These are phyloP conservation scores for Phoxinus dragarum DNA, from an alignment of 2,797 vertebrate genomes.

Conservation along the genomic window DNA sequence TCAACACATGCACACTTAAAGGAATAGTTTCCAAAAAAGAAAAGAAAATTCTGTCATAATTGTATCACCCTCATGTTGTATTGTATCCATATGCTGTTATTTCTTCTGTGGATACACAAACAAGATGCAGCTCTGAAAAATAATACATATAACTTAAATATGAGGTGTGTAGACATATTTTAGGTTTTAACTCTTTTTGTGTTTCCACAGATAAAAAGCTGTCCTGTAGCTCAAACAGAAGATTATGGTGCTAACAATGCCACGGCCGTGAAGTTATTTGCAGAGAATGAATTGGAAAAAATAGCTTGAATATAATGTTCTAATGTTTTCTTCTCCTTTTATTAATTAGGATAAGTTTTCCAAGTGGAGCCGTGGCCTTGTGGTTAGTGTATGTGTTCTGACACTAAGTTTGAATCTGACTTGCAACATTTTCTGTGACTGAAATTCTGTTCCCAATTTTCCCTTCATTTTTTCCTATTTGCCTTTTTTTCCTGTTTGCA, in stretches of 20 bases:
- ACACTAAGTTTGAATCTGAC: not conserved
- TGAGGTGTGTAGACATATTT: not conserved
- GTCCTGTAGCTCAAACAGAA: not conserved
- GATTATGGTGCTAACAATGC: not conserved
- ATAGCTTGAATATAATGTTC: not conserved
- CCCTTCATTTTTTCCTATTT: not conserved
- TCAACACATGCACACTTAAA: not conserved
- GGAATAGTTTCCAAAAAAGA: not conserved
- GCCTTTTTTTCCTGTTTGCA: not conserved
- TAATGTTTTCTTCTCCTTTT: not conserved
- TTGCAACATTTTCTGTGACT: not conserved
- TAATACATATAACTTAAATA: not conserved
- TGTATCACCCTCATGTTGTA: constrained; percentile 13
- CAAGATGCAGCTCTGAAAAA: not conserved
- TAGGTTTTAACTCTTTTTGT: not conserved
- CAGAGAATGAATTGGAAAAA: not conserved
- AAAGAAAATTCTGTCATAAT: not conserved
- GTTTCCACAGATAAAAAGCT: not conserved
- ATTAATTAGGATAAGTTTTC: not conserved
- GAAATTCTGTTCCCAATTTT: not conserved
- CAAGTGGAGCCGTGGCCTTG: not conserved
- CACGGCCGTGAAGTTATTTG: not conserved
- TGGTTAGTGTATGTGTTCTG: not conserved
- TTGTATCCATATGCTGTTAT: not conserved
- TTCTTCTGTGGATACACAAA: not conserved